phyloP scores from a whole-genome alignment of 2,888 invertebrate genomes.

The Neoitamus cyanurus region DNA sequence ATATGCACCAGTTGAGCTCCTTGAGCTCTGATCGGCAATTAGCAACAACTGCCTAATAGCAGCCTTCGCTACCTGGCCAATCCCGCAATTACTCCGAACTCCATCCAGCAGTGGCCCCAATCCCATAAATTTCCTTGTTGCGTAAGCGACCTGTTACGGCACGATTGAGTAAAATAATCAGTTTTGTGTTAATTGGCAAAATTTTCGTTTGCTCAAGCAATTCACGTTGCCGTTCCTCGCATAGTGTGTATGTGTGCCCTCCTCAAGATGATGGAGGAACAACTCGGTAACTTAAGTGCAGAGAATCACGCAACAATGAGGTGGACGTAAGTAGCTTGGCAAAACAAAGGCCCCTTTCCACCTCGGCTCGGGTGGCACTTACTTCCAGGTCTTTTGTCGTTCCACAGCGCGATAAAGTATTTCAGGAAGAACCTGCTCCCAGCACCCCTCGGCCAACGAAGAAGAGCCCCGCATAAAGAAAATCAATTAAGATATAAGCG shows the following conservation, averaged over 20 bases:
- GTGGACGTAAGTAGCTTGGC: background rate
- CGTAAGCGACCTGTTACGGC: background rate
- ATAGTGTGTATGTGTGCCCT: background rate
- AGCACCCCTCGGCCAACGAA: background rate
- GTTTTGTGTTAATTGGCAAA: background rate
- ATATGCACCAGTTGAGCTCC: background rate
- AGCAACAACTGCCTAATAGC: background rate
- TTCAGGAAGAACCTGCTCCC: background rate
- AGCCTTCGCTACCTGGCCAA: background rate
- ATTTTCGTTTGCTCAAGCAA: slow-evolving; percentile 11
- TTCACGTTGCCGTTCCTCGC: background rate
- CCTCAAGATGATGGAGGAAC: background rate
- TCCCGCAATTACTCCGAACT: background rate
- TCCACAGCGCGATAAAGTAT: background rate
- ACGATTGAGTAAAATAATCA: slow-evolving; percentile 9
- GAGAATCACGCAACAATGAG: slow-evolving; percentile 7
- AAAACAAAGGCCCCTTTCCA: background rate
- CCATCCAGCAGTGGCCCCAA: background rate
- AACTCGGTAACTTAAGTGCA: background rate
- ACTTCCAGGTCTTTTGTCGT: slow-evolving; percentile 1
- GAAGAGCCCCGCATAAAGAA: background rate
- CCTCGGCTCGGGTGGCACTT: background rate
- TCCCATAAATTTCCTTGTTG: background rate
- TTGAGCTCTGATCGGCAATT: background rate
- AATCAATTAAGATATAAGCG: slow-evolving; percentile 42